Evolutionary conservation across 2,797 vertebrate genomes (phyloP).

Genomic region (Gallinago solitaria): DNA sequence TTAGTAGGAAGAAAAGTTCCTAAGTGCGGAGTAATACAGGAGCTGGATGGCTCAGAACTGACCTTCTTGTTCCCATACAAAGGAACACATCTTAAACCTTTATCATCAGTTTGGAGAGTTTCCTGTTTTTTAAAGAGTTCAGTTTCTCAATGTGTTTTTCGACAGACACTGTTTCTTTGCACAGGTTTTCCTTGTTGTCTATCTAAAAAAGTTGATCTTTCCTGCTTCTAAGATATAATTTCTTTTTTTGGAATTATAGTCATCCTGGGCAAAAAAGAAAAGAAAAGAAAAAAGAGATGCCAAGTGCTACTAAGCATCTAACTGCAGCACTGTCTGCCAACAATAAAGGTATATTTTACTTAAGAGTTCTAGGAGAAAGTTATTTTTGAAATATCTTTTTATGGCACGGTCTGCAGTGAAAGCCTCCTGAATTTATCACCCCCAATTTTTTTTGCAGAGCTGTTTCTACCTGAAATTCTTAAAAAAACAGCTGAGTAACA

Average conservation of each 20-base stretch:
- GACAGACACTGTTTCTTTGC: not conserved
- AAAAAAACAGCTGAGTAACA: slow-evolving; percentile 23
- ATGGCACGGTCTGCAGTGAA: not conserved
- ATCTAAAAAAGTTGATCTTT: not conserved
- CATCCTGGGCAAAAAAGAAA: not conserved
- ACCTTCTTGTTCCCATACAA: not conserved
- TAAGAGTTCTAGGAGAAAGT: not conserved
- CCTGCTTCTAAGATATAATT: not conserved
- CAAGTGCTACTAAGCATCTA: not conserved
- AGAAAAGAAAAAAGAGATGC: not conserved
- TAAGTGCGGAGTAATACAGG: not conserved
- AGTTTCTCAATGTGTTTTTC: not conserved
- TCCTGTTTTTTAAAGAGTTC: not conserved
- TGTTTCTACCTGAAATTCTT: slow-evolving; percentile 1
- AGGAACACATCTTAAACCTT: not conserved
- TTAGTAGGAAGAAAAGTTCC: not conserved
- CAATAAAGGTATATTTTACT: slow-evolving; percentile 16
- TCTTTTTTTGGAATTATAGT: not conserved
- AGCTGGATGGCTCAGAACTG: not conserved
- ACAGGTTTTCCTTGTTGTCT: not conserved
- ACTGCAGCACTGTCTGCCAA: not conserved
- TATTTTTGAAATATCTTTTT: slow-evolving; percentile 21
- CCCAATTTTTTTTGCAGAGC: not conserved
- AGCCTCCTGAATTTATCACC: not conserved
- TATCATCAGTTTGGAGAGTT: not conserved